Conservation (phyloP, 2,797 vertebrate genomes). For the Paratrypauchen microcephalus region DNA sequence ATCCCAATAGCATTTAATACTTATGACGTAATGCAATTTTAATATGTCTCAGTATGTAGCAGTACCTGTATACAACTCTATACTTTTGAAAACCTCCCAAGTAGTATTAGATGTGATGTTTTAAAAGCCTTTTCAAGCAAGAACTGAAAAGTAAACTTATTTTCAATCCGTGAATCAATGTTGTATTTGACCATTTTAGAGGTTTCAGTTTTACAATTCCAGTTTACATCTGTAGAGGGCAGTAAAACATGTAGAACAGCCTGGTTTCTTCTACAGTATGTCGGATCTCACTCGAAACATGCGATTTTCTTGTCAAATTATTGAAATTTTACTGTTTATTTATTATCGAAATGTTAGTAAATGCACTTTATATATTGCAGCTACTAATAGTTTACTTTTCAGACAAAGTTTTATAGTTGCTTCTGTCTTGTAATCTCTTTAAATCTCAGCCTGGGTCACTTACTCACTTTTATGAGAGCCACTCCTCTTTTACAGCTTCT, state of each 20-base stretch:
- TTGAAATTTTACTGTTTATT: background rate
- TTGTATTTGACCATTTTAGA: background rate
- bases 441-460: background rate
- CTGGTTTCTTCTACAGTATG: too few species aligned
- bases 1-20: background rate
- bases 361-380: background rate
- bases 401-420: background rate
- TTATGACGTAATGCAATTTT: background rate
- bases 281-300: too few species aligned
- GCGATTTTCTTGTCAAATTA: background rate
- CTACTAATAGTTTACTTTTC: background rate
- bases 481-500: constrained; percentile 1
- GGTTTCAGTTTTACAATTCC: background rate
- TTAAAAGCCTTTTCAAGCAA: background rate
- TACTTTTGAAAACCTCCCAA: background rate
- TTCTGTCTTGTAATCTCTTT: background rate
- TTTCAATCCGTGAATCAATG: background rate
- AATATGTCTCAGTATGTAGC: background rate
- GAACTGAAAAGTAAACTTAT: background rate
- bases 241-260: background rate
- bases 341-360: background rate
- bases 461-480: background rate
- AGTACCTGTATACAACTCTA: too few species aligned
- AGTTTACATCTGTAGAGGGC: background rate
- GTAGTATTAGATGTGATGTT: background rate